Percentiles rank a stretch among this genome's conserved stretches.
Evolutionary conservation across 2,888 invertebrate genomes (phyloP).

Genomic region (Sesamia inferens): DNA sequence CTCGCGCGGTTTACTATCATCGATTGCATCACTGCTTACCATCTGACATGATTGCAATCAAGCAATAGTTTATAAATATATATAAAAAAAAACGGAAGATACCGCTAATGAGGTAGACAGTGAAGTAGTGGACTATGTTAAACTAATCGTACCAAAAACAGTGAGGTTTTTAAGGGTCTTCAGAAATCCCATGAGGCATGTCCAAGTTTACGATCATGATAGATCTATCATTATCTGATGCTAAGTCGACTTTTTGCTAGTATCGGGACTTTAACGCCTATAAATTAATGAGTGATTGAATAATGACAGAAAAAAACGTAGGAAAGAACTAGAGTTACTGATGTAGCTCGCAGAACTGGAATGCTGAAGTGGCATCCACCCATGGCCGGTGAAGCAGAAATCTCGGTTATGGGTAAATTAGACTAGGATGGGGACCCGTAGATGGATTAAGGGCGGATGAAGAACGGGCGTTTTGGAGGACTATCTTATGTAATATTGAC

Average conservation of each 20-base stretch:
- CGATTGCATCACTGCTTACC: no score
- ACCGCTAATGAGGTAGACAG: neutral
- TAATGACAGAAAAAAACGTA: conserved; percentile 43
- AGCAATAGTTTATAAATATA: no score
- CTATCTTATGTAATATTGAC: no score
- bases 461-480: no score
- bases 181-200: conserved; percentile 21
- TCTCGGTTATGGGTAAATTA: conserved; percentile 24
- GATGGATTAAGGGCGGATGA: neutral
- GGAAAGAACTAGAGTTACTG: conserved; percentile 33
- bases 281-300: conserved; percentile 48
- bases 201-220: conserved; percentile 27
- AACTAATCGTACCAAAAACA: neutral
- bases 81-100: neutral
- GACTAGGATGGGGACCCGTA: neutral
- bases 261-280: conserved; percentile 40
- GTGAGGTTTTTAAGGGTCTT: conserved; percentile 5
- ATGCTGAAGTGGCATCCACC: conserved; percentile 15
- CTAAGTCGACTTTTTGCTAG: conserved; percentile 32
- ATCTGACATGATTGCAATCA: no score
- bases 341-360: conserved; percentile 26
- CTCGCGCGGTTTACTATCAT: no score
- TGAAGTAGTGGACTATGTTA: neutral
- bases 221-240: conserved; percentile 47
- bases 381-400: conserved; percentile 35